phyloP scores from a whole-genome alignment of 2,113 vertebrate genomes.

The Petroica traversi region DNA sequence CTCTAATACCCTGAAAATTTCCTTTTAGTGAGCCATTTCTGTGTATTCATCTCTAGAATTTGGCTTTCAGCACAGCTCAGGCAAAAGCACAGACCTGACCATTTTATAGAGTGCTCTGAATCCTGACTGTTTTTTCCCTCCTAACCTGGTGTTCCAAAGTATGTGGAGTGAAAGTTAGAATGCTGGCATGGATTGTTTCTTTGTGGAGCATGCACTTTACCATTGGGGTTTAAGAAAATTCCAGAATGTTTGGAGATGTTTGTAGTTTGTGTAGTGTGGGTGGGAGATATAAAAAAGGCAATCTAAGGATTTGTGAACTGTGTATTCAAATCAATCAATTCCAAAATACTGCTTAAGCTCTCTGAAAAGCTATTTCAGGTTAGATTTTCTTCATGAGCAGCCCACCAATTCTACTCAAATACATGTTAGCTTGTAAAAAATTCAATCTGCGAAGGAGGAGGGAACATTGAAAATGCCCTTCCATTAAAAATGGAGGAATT shows the following conservation, averaged over 20 bases:
- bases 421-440: background rate
- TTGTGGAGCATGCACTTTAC: fast-evolving
- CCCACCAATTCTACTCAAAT: background rate
- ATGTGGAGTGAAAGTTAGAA: background rate
- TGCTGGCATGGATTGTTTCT: background rate
- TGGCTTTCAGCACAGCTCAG: background rate
- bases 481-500: background rate
- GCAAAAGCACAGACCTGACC: background rate
- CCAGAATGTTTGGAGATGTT: background rate
- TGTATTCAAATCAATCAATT: background rate
- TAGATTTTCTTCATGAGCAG: background rate
- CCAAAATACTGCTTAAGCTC: background rate
- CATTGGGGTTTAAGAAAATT: background rate
- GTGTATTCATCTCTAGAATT: background rate
- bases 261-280: background rate
- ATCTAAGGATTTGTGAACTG: background rate
- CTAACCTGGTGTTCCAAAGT: background rate
- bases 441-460: background rate
- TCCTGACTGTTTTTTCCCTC: background rate
- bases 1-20: background rate
- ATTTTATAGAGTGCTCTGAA: background rate
- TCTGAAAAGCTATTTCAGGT: background rate
- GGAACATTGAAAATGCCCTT: background rate
- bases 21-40: background rate
- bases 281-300: background rate